Evolutionary conservation across 1,140 invertebrate species (phyloP).

Genomic region (Stegodyphus mimosarum): DNA sequence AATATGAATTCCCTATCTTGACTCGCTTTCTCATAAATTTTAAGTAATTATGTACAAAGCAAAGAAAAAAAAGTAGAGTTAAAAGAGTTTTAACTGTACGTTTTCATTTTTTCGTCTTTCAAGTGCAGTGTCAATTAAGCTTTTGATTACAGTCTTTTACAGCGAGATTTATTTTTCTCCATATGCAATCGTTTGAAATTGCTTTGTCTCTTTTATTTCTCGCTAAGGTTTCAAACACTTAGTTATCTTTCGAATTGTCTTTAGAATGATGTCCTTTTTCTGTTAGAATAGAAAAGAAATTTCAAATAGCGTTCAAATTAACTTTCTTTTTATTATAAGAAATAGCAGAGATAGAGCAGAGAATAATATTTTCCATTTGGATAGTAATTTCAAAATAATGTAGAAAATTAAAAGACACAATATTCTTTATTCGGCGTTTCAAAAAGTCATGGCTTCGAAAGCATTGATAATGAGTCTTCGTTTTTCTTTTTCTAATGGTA

Average conservation of each 20-base stretch:
- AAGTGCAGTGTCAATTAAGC: slow-evolving; percentile 35
- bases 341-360: neutral
- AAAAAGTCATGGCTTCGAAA: no score
- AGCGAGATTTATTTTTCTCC: slow-evolving; percentile 18
- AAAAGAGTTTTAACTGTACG: neutral
- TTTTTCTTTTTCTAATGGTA: no score
- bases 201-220: slow-evolving; percentile 5
- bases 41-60: slow-evolving; percentile 17
- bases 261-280: neutral
- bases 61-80: slow-evolving; percentile 11
- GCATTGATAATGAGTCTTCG: no score
- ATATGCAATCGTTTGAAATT: slow-evolving; percentile 7
- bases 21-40: slow-evolving; percentile 21
- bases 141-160: slow-evolving; percentile 38
- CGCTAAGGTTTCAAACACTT: slow-evolving; percentile 2
- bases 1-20: slow-evolving; percentile 9
- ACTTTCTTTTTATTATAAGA: slow-evolving; percentile 14
- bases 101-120: slow-evolving; percentile 13
- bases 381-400: no score
- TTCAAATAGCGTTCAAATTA: slow-evolving; percentile 32
- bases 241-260: slow-evolving; percentile 17
- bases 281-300: slow-evolving; percentile 5
- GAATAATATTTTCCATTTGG: no score
- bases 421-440: no score
- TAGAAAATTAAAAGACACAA: no score